Conservation (phyloP, 2,113 vertebrate genomes). For the Megaptera novaeangliae region DNA sequence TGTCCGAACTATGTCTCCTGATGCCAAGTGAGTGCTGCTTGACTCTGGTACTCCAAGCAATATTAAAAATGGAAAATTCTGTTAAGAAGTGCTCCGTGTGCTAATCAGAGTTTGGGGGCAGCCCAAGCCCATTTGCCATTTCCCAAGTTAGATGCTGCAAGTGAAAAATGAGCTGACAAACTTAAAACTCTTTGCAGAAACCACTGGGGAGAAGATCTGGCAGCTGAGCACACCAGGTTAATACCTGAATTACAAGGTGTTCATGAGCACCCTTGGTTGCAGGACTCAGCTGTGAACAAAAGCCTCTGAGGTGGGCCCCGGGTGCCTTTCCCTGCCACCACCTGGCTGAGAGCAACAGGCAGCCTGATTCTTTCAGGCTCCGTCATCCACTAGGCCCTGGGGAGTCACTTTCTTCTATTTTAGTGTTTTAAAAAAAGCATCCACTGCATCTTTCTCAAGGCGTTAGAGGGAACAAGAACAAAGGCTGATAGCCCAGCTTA, state of each 20-base stretch:
- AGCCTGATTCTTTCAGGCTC: not conserved
- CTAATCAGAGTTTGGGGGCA: constrained; percentile 44
- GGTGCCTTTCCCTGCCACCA: not conserved
- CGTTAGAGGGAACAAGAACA: constrained; percentile 25
- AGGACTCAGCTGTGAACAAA: constrained; percentile 40
- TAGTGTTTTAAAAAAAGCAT: constrained; percentile 12
- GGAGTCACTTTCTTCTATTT: constrained; percentile 54
- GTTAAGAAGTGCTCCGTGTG: not conserved
- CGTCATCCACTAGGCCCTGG: not conserved
- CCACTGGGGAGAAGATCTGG: constrained; percentile 71
- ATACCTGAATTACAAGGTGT: constrained; percentile 67
- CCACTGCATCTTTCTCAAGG: constrained; percentile 28
- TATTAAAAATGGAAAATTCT: constrained; percentile 22
- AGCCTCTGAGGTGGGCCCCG: not conserved
- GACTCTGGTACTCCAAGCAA: not conserved
- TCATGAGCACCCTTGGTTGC: constrained; percentile 36
- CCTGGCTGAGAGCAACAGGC: not conserved
- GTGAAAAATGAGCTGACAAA: constrained; percentile 82
- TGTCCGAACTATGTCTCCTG: not conserved
- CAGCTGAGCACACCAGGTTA: constrained; percentile 75
- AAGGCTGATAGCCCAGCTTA: constrained; percentile 18
- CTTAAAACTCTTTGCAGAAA: constrained; percentile 69
- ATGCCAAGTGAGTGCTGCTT: not conserved
- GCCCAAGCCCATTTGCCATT: constrained; percentile 66
- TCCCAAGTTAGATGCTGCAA: constrained; percentile 39